Conservation (phyloP, 2,888 invertebrate genomes). For the Polia nebulosa region DNA sequence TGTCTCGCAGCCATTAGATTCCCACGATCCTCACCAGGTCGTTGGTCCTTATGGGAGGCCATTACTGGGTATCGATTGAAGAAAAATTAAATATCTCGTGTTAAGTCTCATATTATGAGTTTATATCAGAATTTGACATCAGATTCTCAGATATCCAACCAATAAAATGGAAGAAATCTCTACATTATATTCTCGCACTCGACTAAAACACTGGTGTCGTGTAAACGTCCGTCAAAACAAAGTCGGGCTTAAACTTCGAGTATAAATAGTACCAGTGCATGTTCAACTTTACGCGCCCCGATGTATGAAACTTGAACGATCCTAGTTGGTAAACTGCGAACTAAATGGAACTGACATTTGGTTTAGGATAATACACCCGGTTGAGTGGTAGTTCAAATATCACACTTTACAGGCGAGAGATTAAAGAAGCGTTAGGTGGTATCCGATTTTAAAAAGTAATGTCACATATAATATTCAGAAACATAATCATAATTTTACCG, state of each 20-base stretch:
- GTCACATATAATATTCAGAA: too few relatives aligned
- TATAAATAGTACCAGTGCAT: constrained; percentile 63
- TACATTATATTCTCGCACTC: neutral
- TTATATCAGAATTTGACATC: too few relatives aligned
- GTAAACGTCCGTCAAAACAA: constrained; percentile 41
- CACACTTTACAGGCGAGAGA: constrained; percentile 25
- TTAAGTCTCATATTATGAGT: too few relatives aligned
- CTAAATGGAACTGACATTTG: constrained; percentile 75
- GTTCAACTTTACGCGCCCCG: constrained; percentile 72
- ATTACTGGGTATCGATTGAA: too few relatives aligned
- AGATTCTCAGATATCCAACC: too few relatives aligned
- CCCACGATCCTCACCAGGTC: too few relatives aligned
- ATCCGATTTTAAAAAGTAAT: neutral
- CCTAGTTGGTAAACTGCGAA: constrained; percentile 70
- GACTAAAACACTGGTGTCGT: neutral
- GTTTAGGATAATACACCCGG: constrained; percentile 51
- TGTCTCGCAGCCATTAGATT: too few relatives aligned
- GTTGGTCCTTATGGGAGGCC: too few relatives aligned
- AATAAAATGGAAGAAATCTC: too few relatives aligned
- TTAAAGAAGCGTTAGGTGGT: neutral
- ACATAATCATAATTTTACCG: too few relatives aligned
- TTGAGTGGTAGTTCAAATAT: constrained; percentile 30
- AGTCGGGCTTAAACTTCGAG: constrained; percentile 69
- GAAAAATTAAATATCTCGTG: too few relatives aligned
- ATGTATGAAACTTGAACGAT: constrained; percentile 77